Percentiles rank a stretch among this genome's conserved stretches.
Evolutionary conservation across 2,113 vertebrate genomes (phyloP).

Genomic region (Spheniscus mendiculus): DNA sequence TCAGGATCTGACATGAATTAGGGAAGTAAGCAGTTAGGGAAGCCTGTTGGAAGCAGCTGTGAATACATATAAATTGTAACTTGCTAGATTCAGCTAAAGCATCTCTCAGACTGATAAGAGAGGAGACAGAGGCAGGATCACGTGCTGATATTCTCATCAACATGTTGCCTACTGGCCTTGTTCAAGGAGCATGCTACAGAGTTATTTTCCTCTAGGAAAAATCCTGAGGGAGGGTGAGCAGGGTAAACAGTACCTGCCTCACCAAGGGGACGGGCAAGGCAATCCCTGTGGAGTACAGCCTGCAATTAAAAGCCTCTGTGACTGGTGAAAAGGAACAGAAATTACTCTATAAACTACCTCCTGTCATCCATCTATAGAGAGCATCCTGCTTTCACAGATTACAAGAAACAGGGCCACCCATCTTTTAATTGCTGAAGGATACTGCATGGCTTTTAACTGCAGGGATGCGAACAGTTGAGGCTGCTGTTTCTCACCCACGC

Average conservation of each 20-base stretch:
- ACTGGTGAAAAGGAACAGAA: neutral
- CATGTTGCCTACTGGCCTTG: neutral
- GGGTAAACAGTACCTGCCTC: neutral
- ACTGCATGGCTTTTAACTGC: no score
- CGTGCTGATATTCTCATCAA: neutral
- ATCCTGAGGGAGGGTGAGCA: neutral
- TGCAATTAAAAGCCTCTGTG: neutral
- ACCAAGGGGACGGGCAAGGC: neutral
- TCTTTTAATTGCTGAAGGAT: conserved; percentile 15
- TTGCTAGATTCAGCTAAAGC: neutral
- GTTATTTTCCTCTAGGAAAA: neutral
- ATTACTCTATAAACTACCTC: neutral
- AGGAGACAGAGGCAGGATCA: neutral
- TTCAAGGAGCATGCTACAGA: neutral
- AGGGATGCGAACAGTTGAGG: neutral
- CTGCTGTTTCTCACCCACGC: neutral
- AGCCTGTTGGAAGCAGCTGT: neutral
- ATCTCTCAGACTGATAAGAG: neutral
- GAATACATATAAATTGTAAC: neutral
- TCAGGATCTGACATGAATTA: neutral
- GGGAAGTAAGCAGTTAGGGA: neutral
- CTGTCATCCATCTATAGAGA: neutral
- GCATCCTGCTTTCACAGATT: neutral
- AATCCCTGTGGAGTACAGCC: neutral
- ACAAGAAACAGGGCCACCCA: neutral